Evolutionary conservation across 2,113 vertebrate species (phyloP).

Genomic region (Prinia subflava): DNA sequence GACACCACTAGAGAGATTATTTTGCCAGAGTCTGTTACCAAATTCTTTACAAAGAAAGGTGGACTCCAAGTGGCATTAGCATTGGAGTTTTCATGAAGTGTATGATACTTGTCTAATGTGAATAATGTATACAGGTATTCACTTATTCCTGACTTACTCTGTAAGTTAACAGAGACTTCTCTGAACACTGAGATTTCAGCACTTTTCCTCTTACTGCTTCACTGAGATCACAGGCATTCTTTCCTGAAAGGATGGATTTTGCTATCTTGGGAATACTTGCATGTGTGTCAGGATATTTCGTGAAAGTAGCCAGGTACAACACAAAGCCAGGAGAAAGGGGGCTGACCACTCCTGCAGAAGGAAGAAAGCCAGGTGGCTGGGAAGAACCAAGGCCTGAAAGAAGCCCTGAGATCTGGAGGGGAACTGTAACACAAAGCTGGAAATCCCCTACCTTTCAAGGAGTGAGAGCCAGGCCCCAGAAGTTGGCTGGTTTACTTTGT

Average conservation of each 20-base stretch:
- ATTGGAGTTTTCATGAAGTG: not conserved
- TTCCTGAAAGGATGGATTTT: not conserved
- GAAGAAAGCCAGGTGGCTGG: not conserved
- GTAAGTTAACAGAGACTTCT: not conserved
- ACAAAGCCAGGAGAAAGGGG: not conserved
- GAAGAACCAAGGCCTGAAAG: not conserved
- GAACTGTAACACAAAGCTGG: not conserved
- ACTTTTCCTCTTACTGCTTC: not conserved
- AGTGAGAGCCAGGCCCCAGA: not conserved
- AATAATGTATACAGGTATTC: not conserved
- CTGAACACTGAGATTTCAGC: not conserved
- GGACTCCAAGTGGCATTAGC: not conserved
- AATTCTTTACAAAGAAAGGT: not conserved
- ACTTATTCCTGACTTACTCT: not conserved
- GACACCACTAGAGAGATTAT: not conserved
- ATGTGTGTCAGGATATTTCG: not conserved
- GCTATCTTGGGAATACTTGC: not conserved
- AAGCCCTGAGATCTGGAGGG: not conserved
- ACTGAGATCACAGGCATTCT: not conserved
- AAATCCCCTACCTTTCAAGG: not conserved
- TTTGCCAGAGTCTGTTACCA: not conserved
- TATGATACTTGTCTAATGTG: not conserved
- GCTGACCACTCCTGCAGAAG: not conserved
- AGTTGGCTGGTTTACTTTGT: not conserved
- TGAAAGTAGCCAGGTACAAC: not conserved